Evolutionary conservation across 1,140 invertebrate species (phyloP).

Genomic region (Neodiprion fabricii): DNA sequence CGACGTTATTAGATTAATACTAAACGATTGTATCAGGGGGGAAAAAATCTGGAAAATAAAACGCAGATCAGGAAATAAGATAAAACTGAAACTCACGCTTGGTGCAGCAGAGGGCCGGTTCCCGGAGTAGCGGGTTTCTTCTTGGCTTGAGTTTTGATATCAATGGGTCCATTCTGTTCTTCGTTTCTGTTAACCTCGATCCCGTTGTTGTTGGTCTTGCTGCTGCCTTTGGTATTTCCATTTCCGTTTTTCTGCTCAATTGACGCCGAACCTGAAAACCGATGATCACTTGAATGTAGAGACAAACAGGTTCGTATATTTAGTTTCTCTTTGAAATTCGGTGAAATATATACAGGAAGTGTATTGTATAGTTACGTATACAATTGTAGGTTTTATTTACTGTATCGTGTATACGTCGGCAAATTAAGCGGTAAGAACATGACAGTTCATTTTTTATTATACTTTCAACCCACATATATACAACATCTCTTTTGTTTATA

Average conservation of each 20-base stretch:
- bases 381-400: too few species aligned
- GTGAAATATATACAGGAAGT: too few species aligned
- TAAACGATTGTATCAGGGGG: background rate
- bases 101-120: slow-evolving; percentile 60
- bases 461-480: background rate
- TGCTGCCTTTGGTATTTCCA: slow-evolving; percentile 48
- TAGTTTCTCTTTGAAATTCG: too few species aligned
- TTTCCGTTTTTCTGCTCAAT: slow-evolving; percentile 58
- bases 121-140: slow-evolving; percentile 52
- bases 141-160: slow-evolving; percentile 49
- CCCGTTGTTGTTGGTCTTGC: slow-evolving; percentile 55
- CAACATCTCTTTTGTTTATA: background rate
- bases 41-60: slow-evolving; percentile 7
- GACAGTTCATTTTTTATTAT: background rate
- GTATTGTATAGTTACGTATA: too few species aligned
- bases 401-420: background rate
- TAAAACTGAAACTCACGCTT: slow-evolving; percentile 54
- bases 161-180: slow-evolving; percentile 49
- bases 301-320: too few species aligned
- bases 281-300: too few species aligned
- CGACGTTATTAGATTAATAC: too few species aligned
- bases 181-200: slow-evolving; percentile 54
- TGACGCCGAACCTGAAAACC: slow-evolving; percentile 48
- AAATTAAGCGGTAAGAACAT: background rate
- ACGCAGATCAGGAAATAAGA: background rate